phyloP scores from a whole-genome alignment of 2,113 vertebrate species.

The Perca fluviatilis region DNA sequence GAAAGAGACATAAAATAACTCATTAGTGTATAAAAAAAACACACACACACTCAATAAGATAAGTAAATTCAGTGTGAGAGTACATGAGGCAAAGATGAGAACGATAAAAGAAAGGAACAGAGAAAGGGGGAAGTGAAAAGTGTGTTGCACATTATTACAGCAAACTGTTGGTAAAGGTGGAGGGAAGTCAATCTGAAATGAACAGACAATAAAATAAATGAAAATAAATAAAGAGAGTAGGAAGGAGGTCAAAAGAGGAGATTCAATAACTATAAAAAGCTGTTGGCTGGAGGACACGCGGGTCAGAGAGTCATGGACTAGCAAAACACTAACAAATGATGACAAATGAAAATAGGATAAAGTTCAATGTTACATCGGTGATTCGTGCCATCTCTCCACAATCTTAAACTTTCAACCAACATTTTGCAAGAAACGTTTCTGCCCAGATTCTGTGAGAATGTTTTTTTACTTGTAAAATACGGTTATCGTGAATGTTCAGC shows the following conservation, averaged over 20 bases:
- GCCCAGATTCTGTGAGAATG: background rate
- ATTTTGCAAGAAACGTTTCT: background rate
- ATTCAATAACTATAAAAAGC: conserved; percentile 23
- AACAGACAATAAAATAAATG: conserved; percentile 2
- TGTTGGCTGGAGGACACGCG: conserved; percentile 8
- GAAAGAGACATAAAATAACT: background rate
- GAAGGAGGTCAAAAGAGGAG: background rate
- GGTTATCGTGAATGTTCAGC: background rate
- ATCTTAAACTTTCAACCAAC: background rate
- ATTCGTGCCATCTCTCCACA: background rate
- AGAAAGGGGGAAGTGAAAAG: background rate
- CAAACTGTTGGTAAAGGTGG: background rate
- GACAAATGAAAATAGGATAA: conserved; percentile 15
- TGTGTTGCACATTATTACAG: background rate
- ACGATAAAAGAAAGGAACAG: background rate
- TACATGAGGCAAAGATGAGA: background rate
- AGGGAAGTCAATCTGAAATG: background rate
- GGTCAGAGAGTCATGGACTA: conserved; percentile 1
- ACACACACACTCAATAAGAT: too few relatives aligned
- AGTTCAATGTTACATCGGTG: conserved; percentile 13
- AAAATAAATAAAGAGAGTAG: too few relatives aligned
- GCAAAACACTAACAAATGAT: background rate
- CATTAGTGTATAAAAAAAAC: too few relatives aligned
- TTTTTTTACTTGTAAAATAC: too few relatives aligned
- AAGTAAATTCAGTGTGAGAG: background rate